These are phyloP conservation scores for Caiman crocodilus DNA, from an alignment of 2,797 vertebrate genomes.

Conservation along the genomic window DNA sequence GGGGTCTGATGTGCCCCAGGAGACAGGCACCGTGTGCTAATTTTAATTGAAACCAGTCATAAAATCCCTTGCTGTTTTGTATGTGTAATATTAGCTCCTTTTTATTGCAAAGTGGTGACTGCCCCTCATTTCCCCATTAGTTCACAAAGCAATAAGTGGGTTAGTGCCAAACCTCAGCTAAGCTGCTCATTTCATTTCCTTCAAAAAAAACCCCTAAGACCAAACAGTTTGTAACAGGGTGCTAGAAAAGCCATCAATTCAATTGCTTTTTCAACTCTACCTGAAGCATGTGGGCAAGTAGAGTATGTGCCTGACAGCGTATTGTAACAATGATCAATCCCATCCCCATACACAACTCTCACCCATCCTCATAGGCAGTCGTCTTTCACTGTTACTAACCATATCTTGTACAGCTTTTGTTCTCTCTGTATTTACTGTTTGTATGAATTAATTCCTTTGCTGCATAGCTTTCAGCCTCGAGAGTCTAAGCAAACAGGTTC, in stretches of 20 bases:
- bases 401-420: neutral
- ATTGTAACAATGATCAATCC: neutral
- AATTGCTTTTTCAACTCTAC: neutral
- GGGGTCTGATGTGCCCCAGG: neutral
- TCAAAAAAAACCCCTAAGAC: neutral
- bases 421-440: neutral
- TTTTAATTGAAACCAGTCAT: neutral
- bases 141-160: neutral
- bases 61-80: neutral
- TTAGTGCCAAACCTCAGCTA: neutral
- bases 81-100: no score
- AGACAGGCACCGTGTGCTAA: neutral
- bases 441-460: neutral
- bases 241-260: neutral
- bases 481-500: neutral
- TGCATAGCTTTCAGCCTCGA: neutral
- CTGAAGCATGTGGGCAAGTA: neutral
- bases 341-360: no score
- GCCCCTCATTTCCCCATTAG: neutral
- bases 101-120: neutral
- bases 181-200: neutral
- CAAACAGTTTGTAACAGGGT: neutral
- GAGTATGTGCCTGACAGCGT: neutral
- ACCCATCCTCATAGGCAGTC: no score
- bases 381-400: no score